Percentiles rank a stretch among this genome's conserved stretches.
Evolutionary conservation across 2,113 vertebrate genomes (phyloP).

Genomic region (Manacus vitellinus): DNA sequence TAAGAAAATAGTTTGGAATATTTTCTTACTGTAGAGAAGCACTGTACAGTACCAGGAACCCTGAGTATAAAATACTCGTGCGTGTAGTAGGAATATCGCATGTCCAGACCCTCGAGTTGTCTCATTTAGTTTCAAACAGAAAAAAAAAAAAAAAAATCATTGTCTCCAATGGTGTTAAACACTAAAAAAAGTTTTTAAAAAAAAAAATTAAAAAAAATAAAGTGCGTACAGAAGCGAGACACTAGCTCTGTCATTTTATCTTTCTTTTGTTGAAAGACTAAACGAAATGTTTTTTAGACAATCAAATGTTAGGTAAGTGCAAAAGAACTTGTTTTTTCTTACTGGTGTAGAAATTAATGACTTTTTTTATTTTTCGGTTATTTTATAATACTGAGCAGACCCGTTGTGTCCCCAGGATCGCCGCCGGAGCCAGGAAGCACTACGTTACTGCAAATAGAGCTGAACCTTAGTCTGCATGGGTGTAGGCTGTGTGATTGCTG

Average conservation of each 20-base stretch:
- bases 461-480: slow-evolving; percentile 83
- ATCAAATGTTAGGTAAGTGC: slow-evolving; percentile 85
- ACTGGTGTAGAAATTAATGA: slow-evolving; percentile 84
- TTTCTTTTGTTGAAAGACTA: slow-evolving; percentile 86
- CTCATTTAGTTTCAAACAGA: slow-evolving; percentile 73
- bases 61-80: slow-evolving; percentile 80
- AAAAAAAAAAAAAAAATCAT: slow-evolving; percentile 66
- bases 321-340: slow-evolving; percentile 82
- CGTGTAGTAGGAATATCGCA: slow-evolving; percentile 75
- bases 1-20: slow-evolving; percentile 86
- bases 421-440: slow-evolving; percentile 80
- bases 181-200: slow-evolving; percentile 77
- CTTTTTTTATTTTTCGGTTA: slow-evolving; percentile 82
- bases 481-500: slow-evolving; percentile 84
- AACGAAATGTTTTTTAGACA: slow-evolving; percentile 84
- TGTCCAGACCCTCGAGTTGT: slow-evolving; percentile 70
- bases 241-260: slow-evolving; percentile 82
- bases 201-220: slow-evolving; percentile 39
- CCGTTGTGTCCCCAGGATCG: slow-evolving; percentile 74
- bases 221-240: slow-evolving; percentile 76
- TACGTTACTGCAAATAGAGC: slow-evolving; percentile 80
- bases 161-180: slow-evolving; percentile 82
- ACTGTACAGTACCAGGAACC: slow-evolving; percentile 78
- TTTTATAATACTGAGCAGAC: slow-evolving; percentile 80
- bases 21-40: slow-evolving; percentile 87